Conservation (phyloP, 2,888 invertebrate species). For the Yponomeuta cagnagella region DNA sequence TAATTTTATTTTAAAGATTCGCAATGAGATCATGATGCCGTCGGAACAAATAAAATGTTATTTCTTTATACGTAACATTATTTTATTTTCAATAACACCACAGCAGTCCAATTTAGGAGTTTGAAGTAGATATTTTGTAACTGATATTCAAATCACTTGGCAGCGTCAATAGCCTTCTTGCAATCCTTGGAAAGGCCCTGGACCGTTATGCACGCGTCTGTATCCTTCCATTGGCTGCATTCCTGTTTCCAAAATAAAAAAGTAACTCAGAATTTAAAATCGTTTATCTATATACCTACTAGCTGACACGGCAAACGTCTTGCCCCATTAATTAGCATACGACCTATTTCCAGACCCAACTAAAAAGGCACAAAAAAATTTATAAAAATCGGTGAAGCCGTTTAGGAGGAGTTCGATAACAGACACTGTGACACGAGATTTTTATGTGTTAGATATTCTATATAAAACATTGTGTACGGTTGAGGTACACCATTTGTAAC, state of each 20-base stretch:
- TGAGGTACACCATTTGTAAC: too few species aligned
- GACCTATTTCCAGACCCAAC: too few species aligned
- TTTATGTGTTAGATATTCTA: too few species aligned
- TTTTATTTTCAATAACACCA: slow-evolving; percentile 29
- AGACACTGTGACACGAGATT: too few species aligned
- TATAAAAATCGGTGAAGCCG: too few species aligned
- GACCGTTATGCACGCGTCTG: slow-evolving; percentile 25
- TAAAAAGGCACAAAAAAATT: too few species aligned
- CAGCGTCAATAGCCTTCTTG: slow-evolving; percentile 18
- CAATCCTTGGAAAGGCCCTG: slow-evolving; percentile 27
- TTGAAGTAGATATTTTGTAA: not conserved
- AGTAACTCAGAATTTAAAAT: too few species aligned
- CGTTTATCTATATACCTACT: too few species aligned
- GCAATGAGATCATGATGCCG: slow-evolving; percentile 24
- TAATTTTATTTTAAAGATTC: not conserved
- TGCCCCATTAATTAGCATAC: too few species aligned
- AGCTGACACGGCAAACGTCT: too few species aligned
- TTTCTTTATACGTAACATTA: slow-evolving; percentile 51
- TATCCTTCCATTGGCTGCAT: slow-evolving; percentile 31
- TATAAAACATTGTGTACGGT: too few species aligned
- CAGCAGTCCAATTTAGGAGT: not conserved
- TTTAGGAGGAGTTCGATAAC: too few species aligned
- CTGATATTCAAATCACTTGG: not conserved
- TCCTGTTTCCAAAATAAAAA: slow-evolving; percentile 24
- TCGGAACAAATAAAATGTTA: slow-evolving; percentile 62